These are phyloP conservation scores for Mesorhabditis spiculigera DNA, from an alignment of 2,888 invertebrate genomes.

Conservation along the genomic window DNA sequence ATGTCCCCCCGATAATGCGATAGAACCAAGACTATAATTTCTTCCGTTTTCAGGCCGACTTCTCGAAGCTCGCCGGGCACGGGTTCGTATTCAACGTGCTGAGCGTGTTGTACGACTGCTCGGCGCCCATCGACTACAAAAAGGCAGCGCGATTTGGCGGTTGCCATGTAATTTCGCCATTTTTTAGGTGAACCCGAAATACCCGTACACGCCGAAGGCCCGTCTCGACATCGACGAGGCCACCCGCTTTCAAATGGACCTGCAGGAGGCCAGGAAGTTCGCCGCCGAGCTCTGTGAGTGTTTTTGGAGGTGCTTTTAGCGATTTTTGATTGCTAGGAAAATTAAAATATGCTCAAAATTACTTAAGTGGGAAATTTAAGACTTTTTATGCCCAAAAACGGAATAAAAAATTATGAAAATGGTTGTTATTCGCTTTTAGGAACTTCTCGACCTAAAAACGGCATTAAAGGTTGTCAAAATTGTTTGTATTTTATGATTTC, in stretches of 20 bases:
- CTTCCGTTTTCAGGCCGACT: slow-evolving; percentile 68
- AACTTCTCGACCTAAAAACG: too few species aligned
- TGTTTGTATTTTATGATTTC: too few species aligned
- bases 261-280: slow-evolving; percentile 79
- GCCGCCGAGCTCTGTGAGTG: slow-evolving; percentile 17
- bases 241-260: slow-evolving; percentile 78
- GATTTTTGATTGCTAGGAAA: not conserved
- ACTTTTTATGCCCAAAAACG: slow-evolving; percentile 1
- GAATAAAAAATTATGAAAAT: too few species aligned
- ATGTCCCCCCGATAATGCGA: not conserved
- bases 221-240: slow-evolving; percentile 61
- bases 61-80: slow-evolving; percentile 72
- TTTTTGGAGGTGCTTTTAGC: not conserved
- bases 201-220: slow-evolving; percentile 76
- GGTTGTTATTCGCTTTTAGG: too few species aligned
- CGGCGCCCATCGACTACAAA: slow-evolving; percentile 81
- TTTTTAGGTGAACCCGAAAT: slow-evolving; percentile 73
- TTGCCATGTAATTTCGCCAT: not conserved
- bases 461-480: too few species aligned
- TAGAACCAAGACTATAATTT: not conserved
- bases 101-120: slow-evolving; percentile 82
- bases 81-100: slow-evolving; percentile 92
- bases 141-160: slow-evolving; percentile 61
- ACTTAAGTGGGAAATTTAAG: slow-evolving; percentile 16
- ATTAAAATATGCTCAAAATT: not conserved